Evolutionary conservation across 2,888 invertebrate species (phyloP).

Genomic region (Blastobasis lacticolella): DNA sequence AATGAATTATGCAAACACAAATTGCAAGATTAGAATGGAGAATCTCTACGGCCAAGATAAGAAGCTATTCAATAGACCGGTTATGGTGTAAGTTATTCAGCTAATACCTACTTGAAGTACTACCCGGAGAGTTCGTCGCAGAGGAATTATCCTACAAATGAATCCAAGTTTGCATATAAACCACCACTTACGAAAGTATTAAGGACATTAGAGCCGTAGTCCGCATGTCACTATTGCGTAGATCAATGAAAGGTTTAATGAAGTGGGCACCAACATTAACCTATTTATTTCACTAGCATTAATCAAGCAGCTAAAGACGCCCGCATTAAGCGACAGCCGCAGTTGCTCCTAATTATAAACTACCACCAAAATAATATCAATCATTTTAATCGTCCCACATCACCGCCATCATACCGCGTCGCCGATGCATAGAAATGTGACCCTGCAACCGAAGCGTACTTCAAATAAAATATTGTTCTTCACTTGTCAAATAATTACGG

Average conservation of each 20-base stretch:
- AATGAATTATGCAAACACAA: too few relatives aligned
- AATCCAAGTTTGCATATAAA: too few relatives aligned
- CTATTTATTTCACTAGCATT: constrained; percentile 11
- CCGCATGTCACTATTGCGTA: background rate
- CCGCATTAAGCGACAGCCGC: constrained; percentile 9
- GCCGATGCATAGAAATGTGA: constrained; percentile 3
- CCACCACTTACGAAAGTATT: too few relatives aligned
- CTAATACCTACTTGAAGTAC: too few relatives aligned
- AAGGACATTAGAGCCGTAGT: too few relatives aligned
- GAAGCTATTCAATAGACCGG: too few relatives aligned
- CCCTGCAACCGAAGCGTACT: constrained; percentile 6
- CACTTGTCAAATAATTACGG: constrained; percentile 22
- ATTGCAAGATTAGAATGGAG: too few relatives aligned
- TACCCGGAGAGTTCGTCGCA: too few relatives aligned
- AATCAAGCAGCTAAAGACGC: constrained; percentile 16
- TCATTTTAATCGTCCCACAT: constrained; percentile 19
- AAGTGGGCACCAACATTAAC: constrained; percentile 2
- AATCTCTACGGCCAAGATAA: too few relatives aligned
- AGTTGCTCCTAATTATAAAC: constrained; percentile 4
- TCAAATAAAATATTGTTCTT: constrained; percentile 9
- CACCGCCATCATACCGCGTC: constrained; percentile 14
- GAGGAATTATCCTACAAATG: too few relatives aligned
- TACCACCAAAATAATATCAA: constrained; percentile 13
- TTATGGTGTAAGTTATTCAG: too few relatives aligned
- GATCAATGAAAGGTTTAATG: constrained; percentile 3